Evolutionary conservation across 2,113 vertebrate genomes (phyloP).

Genomic region (Halcyon senegalensis): DNA sequence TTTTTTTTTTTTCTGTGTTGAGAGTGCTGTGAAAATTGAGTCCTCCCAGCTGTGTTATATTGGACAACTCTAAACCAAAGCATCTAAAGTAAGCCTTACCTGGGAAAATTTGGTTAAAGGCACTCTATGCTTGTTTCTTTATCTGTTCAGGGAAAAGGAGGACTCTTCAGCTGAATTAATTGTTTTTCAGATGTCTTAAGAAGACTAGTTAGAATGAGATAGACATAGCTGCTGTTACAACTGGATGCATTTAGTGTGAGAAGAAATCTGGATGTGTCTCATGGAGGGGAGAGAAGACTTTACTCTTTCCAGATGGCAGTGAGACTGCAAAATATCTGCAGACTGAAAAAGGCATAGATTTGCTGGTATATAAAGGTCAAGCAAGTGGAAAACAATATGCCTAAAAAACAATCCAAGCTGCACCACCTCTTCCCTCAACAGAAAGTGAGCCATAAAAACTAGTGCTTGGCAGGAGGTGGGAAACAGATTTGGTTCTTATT

Average conservation of each 20-base stretch:
- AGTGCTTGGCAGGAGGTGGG: not conserved
- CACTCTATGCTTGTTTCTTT: not conserved
- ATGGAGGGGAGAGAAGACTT: not conserved
- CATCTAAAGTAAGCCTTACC: not conserved
- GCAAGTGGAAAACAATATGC: not conserved
- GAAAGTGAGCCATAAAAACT: not conserved
- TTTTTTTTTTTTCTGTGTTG: not conserved
- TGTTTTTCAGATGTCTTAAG: not conserved
- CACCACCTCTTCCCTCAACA: not conserved
- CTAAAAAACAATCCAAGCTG: not conserved
- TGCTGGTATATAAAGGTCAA: not conserved
- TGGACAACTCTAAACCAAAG: not conserved
- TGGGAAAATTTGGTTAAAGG: not conserved
- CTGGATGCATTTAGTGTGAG: fast-evolving
- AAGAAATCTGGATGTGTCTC: not conserved
- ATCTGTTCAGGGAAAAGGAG: not conserved
- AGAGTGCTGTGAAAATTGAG: not conserved
- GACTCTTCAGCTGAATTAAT: not conserved
- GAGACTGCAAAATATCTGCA: not conserved
- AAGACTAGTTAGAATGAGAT: not conserved
- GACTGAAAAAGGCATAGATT: not conserved
- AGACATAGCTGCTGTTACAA: not conserved
- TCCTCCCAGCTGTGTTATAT: not conserved
- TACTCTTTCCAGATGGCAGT: not conserved
- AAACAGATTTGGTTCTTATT: not conserved